Evolutionary conservation across 2,113 vertebrate species (phyloP).

Genomic region (Lagopus leucura): DNA sequence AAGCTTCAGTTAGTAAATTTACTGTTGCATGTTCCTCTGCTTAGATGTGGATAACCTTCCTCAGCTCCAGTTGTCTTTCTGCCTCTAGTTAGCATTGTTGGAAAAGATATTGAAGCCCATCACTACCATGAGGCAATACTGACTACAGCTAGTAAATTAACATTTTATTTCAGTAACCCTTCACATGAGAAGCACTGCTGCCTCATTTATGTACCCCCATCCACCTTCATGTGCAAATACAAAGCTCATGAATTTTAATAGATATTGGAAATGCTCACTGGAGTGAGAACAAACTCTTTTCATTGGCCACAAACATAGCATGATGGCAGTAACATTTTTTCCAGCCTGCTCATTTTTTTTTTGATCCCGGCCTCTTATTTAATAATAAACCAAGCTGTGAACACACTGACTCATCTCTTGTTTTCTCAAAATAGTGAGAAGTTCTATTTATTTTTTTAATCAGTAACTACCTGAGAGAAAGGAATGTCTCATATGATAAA

Average conservation of each 20-base stretch:
- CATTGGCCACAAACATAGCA: neutral
- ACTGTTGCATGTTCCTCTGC: neutral
- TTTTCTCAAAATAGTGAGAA: conserved; percentile 70
- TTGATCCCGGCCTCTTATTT: conserved; percentile 50
- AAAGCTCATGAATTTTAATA: conserved; percentile 48
- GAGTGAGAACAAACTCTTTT: conserved; percentile 17
- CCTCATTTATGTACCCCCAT: neutral
- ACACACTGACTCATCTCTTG: conserved; percentile 60
- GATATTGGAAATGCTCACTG: conserved; percentile 24
- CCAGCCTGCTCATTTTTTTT: neutral
- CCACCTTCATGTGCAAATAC: conserved; percentile 33
- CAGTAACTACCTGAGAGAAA: conserved; percentile 68
- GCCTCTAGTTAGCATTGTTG: neutral
- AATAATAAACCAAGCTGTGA: conserved; percentile 60
- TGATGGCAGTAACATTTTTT: conserved; percentile 6
- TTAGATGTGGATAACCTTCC: neutral
- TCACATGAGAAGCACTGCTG: neutral
- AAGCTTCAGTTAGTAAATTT: neutral
- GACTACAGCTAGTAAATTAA: conserved; percentile 21
- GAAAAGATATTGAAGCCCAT: neutral
- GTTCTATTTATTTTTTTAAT: conserved; percentile 70
- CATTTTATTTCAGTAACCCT: conserved; percentile 21
- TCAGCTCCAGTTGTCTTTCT: neutral
- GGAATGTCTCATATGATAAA: conserved; percentile 70
- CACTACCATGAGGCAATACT: neutral